Percentiles rank a stretch among this genome's conserved stretches.
Conservation (phyloP, 2,888 invertebrate species). For the Oscheius myriophilus region DNA sequence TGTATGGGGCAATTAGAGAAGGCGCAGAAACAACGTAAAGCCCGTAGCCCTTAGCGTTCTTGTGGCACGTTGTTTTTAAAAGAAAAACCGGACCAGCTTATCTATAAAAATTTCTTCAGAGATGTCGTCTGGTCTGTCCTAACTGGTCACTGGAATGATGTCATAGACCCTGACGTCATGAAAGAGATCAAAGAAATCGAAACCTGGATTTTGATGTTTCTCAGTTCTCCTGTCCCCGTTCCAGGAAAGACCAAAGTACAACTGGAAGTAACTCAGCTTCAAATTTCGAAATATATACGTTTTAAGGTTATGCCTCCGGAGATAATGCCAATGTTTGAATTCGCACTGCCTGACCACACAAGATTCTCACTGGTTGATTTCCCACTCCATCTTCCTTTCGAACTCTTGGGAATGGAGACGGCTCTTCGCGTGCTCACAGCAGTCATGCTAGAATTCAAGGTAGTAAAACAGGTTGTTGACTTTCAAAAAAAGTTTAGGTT, state of each 20-base stretch:
- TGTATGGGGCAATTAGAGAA: too few species aligned
- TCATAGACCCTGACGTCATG: slow-evolving; percentile 83
- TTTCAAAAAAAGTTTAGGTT: slow-evolving; percentile 75
- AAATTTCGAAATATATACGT: not conserved
- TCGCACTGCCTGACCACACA: slow-evolving; percentile 96
- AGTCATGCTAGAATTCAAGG: slow-evolving; percentile 96
- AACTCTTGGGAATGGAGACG: slow-evolving; percentile 94
- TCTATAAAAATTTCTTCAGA: too few species aligned
- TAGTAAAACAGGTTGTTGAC: slow-evolving; percentile 63
- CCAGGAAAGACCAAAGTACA: slow-evolving; percentile 90
- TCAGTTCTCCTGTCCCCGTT: slow-evolving; percentile 96
- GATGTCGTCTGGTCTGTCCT: slow-evolving; percentile 96
- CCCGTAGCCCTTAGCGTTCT: too few species aligned
- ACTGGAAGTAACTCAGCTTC: slow-evolving; percentile 63
- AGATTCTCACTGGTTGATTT: slow-evolving; percentile 96
- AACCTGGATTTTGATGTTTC: slow-evolving; percentile 93
- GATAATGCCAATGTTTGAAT: slow-evolving; percentile 80
- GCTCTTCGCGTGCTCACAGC: slow-evolving; percentile 94
- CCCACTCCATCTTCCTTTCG: slow-evolving; percentile 94
- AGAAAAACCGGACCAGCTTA: too few species aligned
- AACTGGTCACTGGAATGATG: slow-evolving; percentile 75
- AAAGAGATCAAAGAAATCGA: slow-evolving; percentile 98
- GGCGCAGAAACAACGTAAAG: too few species aligned
- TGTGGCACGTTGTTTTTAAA: too few species aligned
- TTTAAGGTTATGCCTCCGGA: slow-evolving; percentile 85